Evolutionary conservation across 2,113 vertebrate species (phyloP).

Genomic region (Tetrao urogallus): DNA sequence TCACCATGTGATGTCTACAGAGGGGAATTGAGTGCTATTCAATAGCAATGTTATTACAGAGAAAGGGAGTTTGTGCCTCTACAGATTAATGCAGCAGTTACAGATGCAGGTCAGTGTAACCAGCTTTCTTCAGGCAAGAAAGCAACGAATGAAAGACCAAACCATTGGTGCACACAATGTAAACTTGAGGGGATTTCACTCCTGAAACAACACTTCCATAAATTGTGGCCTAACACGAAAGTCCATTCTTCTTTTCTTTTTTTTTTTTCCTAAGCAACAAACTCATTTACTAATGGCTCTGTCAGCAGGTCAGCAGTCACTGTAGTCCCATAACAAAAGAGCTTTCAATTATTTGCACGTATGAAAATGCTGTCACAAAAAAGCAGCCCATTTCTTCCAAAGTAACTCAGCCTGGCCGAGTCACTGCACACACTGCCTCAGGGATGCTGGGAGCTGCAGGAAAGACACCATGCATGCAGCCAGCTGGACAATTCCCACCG

Average conservation of each 20-base stretch:
- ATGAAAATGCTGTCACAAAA: neutral
- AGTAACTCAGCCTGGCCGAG: neutral
- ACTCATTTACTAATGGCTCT: neutral
- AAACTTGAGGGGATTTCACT: neutral
- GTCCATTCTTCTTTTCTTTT: neutral
- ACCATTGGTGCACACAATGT: neutral
- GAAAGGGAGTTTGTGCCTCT: neutral
- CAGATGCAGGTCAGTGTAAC: neutral
- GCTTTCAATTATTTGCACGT: neutral
- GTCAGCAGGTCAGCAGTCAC: neutral
- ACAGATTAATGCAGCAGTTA: neutral
- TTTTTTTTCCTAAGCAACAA: neutral
- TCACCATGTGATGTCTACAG: neutral
- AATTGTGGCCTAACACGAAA: neutral
- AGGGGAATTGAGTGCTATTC: neutral
- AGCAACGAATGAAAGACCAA: neutral
- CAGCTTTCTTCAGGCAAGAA: neutral
- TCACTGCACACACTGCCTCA: neutral
- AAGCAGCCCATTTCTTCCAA: neutral
- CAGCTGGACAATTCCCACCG: conserved; percentile 28
- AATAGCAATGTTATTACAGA: neutral
- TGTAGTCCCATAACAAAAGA: neutral
- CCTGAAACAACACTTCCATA: neutral
- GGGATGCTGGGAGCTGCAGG: neutral
- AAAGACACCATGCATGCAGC: neutral